These are phyloP conservation scores for Andrena chrysosceles DNA, from an alignment of 2,888 invertebrate genomes.

Conservation along the genomic window DNA sequence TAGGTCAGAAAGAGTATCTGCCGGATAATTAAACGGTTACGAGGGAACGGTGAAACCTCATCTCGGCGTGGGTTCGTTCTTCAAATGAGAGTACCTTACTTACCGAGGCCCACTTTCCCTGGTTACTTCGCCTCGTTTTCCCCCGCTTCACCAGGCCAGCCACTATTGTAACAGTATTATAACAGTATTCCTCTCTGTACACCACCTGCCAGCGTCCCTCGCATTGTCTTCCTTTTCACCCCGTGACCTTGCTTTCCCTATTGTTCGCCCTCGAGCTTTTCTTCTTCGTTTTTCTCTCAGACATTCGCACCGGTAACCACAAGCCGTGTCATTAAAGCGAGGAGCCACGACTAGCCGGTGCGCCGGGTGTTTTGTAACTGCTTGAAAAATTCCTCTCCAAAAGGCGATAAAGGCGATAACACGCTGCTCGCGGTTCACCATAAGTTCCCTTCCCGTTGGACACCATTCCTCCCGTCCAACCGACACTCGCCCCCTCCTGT, in stretches of 20 bases:
- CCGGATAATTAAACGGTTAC: constrained; percentile 74
- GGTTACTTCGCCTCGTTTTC: constrained; percentile 21
- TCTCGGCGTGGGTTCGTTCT: constrained; percentile 64
- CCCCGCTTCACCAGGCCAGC: constrained; percentile 14
- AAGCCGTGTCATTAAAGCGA: constrained; percentile 57
- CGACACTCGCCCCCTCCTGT: constrained; percentile 5
- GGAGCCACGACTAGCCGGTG: constrained; percentile 33
- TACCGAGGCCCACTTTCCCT: constrained; percentile 56
- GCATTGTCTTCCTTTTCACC: constrained; percentile 20
- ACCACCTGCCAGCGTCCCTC: background rate
- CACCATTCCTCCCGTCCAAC: constrained; percentile 35
- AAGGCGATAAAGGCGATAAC: constrained; percentile 60
- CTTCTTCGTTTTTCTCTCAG: background rate
- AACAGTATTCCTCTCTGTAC: constrained; percentile 19
- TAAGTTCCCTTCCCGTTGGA: constrained; percentile 54
- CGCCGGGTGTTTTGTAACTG: constrained; percentile 38
- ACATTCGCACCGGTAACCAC: constrained; percentile 25
- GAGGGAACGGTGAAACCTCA: constrained; percentile 57
- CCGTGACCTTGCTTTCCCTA: constrained; percentile 10
- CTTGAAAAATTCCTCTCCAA: constrained; percentile 58
- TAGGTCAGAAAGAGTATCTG: constrained; percentile 73
- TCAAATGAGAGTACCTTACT: constrained; percentile 65
- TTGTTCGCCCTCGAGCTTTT: background rate
- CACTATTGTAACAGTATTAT: constrained; percentile 52
- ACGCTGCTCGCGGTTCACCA: constrained; percentile 58